Evolutionary conservation across 2,888 invertebrate genomes (phyloP).

Genomic region (Frankliniella intonsa): DNA sequence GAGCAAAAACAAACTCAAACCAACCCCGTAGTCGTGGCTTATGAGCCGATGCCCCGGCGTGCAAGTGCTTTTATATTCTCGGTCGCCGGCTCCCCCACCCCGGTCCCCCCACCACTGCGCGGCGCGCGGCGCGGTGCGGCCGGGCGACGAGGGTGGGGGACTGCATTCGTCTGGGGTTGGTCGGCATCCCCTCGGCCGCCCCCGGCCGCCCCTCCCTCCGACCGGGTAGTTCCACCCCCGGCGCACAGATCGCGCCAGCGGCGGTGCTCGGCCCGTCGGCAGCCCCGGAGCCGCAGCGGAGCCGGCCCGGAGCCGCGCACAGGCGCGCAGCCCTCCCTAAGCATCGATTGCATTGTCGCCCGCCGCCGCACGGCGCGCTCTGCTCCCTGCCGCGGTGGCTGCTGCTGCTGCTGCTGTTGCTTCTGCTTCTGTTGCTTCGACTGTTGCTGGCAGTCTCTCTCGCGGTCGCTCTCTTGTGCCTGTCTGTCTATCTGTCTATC

Average conservation of each 20-base stretch:
- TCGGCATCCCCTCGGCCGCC: conserved; percentile 32
- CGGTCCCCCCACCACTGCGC: conserved; percentile 35
- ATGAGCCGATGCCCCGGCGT: conserved; percentile 34
- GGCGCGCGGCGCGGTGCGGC: conserved; percentile 32
- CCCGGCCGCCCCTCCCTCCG: not conserved
- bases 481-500: conserved; percentile 26
- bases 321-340: not conserved
- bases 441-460: conserved; percentile 17
- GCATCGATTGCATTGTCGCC: no score
- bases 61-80: conserved; percentile 37
- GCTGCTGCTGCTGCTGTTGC: conserved; percentile 29
- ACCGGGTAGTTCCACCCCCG: conserved; percentile 47
- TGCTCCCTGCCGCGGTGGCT: not conserved
- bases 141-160: conserved; percentile 28
- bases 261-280: conserved; percentile 27
- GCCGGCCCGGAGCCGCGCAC: not conserved
- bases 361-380: not conserved
- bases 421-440: conserved; percentile 18
- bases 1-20: conserved; percentile 33
- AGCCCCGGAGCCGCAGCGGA: no score
- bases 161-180: conserved; percentile 30
- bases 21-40: conserved; percentile 36
- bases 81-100: conserved; percentile 33
- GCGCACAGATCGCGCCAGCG: conserved; percentile 44
- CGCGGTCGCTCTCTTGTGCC: conserved; percentile 27